Evolutionary conservation across 2,888 invertebrate genomes (phyloP), one percentile per base, ranked within the genome.

Genomic region (Colostygia pectinataria): DNA sequence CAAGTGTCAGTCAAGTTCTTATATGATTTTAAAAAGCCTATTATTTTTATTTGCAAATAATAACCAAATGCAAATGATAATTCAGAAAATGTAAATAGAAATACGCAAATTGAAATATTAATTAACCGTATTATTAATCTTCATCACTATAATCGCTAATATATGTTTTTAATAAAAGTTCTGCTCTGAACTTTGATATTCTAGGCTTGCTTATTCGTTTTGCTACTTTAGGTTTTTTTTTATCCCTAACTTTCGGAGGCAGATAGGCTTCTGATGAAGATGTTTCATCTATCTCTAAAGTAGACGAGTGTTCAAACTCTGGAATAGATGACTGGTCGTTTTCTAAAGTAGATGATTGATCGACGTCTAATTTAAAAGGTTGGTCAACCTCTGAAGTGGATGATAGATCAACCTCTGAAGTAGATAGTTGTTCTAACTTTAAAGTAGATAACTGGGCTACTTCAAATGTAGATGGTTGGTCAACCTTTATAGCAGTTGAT

Each of bases 111-210:
- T 3, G 2, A 15, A 4, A 15, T 15, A 15, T 4, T 4, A 15
- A 15, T 3, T 3, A 15, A 15, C n/a, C n/a, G n/a, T 15, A 15
- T 4, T 15, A 8, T 31, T 0, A 63, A 42, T 25, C 63, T 53
- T 1, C 54, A 43, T 59, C 62, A 61, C 25, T 40, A 15, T 1
- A 38, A 25, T 4, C 38, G 12, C 28, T 36, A 2, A 44, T 12
- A 27, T 42, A 42, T 4, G 42, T 27, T 33, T 42, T 33, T 12
- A 42, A 55, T 42, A 43, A 31, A 23, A 40, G 34, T 34, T 42
- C 42, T 0, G 42, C 42, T 34, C 42, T 25, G 15, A 15, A 33
- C 20, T 42, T 42, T 4, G 42, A 42, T 10, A 15, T 42, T 8
- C 42, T 42, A 20, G 42, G 42, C 15, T 33, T 42, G 33, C 33